Conservation (phyloP, 1,140 invertebrate genomes). For the Stenopsyche tienmushanensis region DNA sequence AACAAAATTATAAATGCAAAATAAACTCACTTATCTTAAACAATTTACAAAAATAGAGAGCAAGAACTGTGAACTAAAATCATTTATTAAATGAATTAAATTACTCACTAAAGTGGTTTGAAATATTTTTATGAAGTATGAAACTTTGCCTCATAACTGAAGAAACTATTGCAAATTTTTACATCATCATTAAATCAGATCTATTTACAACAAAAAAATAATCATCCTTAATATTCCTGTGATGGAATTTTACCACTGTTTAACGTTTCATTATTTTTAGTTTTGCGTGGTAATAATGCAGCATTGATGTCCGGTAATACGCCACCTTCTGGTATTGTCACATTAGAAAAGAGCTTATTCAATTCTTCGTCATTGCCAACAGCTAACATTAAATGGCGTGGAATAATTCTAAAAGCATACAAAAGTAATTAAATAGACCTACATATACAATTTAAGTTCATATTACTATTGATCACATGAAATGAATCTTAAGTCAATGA, state of each 20-base stretch:
- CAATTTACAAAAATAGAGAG: no score
- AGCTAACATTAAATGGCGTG: conserved; percentile 70
- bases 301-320: conserved; percentile 70
- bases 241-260: not conserved
- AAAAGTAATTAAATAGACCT: not conserved
- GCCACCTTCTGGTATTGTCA: conserved; percentile 75
- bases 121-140: no score
- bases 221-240: conserved; percentile 24
- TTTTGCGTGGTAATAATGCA: conserved; percentile 67
- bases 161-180: no score
- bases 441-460: not conserved
- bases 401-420: conserved; percentile 59
- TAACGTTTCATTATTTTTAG: conserved; percentile 34
- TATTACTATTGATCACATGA: no score
- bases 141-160: no score
- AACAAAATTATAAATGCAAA: not conserved
- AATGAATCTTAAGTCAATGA: no score
- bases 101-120: no score
- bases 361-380: conserved; percentile 76
- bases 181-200: no score
- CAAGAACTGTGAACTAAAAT: no score
- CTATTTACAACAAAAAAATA: no score
- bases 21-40: no score
- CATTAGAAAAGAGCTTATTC: conserved; percentile 69
- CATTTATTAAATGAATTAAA: no score